Percentiles rank a stretch among this genome's conserved stretches.
These are phyloP conservation scores for Protomyctophum bolini DNA, from an alignment of 2,113 vertebrate genomes.

Conservation along the genomic window DNA sequence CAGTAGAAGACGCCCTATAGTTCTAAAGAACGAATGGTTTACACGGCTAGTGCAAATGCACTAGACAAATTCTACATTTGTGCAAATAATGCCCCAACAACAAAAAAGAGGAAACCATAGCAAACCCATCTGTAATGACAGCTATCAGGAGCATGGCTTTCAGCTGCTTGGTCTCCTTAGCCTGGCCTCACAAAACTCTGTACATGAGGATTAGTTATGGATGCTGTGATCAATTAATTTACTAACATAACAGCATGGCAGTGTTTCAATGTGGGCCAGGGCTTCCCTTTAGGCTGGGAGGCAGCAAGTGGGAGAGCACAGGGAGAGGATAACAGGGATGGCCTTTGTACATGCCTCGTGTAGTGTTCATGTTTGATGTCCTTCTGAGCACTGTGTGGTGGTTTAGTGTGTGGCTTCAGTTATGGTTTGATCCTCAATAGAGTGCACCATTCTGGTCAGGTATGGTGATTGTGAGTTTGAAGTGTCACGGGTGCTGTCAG, in stretches of 20 bases:
- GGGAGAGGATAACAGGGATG: constrained; percentile 37
- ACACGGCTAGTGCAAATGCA: too few species aligned
- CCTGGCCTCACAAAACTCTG: background rate
- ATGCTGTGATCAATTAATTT: background rate
- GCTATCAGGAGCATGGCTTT: background rate
- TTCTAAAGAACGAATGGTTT: too few species aligned
- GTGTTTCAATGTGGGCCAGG: background rate
- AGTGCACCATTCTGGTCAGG: too few species aligned
- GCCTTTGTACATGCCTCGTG: background rate
- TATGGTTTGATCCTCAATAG: constrained; percentile 30
- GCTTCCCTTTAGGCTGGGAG: background rate
- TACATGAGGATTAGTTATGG: background rate
- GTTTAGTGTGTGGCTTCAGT: constrained; percentile 22
- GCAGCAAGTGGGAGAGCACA: background rate
- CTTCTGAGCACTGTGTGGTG: constrained; percentile 30
- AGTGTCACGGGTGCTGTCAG: background rate
- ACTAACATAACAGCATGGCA: background rate
- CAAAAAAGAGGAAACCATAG: too few species aligned
- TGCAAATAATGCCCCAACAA: too few species aligned
- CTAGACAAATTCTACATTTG: too few species aligned
- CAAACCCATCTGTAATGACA: too few species aligned
- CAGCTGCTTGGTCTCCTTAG: background rate
- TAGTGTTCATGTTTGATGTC: constrained; percentile 33
- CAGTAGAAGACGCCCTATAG: too few species aligned
- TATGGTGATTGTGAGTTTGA: constrained; percentile 1